Percentiles rank a stretch among this genome's conserved stretches.
Evolutionary conservation across 2,113 vertebrate species (phyloP).

Genomic region (Lepus timidus): DNA sequence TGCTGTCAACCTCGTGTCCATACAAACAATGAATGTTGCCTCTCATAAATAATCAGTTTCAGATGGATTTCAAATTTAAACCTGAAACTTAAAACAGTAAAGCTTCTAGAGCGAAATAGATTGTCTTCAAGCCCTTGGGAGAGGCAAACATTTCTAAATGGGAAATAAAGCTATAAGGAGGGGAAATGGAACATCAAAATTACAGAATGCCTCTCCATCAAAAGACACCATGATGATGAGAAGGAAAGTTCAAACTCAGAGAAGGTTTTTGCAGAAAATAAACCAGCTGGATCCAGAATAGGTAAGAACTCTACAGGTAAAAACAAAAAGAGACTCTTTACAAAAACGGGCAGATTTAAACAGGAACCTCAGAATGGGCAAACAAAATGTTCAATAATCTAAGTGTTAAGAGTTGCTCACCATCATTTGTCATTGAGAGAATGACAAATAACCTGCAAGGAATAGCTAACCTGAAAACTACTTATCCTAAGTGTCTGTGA

Average conservation of each 20-base stretch:
- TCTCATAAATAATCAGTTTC: background rate
- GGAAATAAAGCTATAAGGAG: background rate
- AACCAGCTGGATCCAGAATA: background rate
- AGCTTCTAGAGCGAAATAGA: background rate
- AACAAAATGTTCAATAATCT: background rate
- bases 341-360: background rate
- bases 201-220: background rate
- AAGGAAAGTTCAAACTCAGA: background rate
- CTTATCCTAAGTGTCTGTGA: rapidly evolving
- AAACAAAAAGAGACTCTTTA: background rate
- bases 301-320: background rate
- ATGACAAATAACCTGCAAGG: background rate
- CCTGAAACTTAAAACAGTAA: background rate
- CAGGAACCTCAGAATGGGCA: background rate
- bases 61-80: background rate
- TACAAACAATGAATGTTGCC: background rate
- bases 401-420: background rate
- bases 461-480: background rate
- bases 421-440: background rate
- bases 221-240: background rate
- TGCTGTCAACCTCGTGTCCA: background rate
- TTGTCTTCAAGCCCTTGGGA: background rate
- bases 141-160: background rate
- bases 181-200: background rate
- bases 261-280: background rate